Evolutionary conservation across 1,140 invertebrate genomes (phyloP), one percentile per base, ranked within the genome.

Genomic region (Drosophila kikkawai): DNA sequence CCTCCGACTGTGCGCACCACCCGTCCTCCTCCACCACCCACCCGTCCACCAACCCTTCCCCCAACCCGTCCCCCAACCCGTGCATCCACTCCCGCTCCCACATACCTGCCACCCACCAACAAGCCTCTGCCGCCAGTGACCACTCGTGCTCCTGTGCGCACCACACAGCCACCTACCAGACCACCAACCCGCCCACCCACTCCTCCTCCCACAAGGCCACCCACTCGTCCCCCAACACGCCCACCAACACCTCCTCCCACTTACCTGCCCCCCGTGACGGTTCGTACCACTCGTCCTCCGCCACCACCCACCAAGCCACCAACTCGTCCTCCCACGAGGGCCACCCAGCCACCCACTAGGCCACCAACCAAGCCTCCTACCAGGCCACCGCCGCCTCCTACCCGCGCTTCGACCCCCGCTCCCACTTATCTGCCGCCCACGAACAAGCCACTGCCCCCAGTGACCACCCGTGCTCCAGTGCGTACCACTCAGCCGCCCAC

Each of bases 41-140:
- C 61, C 66, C 5, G 63, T 42, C 76, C 76, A 26, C 76, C 77
- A 36, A 76, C 76, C 1, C 51, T 41, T 50, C 59, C 65, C 7
- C 57, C 75, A 48, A 75, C 57, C 7, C 69, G 63, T 26, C 64
- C 61, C 11, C 79, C 80, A 48, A 39, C 37, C 37, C 37, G 37
- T 39, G 37, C 42, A 47, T 13, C 58, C 48, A 17, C 70, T 75
- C 56, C 67, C 60, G 15, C 70, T 37, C 55, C 63, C 1, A 88
- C 90, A 7, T 85, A 88, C n/a, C 50, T 82, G 77, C 86, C 87
- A 47, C 83, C 82, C 22, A 83, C 82, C 26, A 81, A 68, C 41
- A 82, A 78, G 69, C 79, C 79, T 3, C 50, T 41, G 13, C 48
- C 79, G 15, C 79, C 83, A 7, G 79, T 65, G 11, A 90, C 78